Base-by-base conservation (phyloP, 2,888 invertebrate genomes). In the Yponomeuta sedellus region DNA sequence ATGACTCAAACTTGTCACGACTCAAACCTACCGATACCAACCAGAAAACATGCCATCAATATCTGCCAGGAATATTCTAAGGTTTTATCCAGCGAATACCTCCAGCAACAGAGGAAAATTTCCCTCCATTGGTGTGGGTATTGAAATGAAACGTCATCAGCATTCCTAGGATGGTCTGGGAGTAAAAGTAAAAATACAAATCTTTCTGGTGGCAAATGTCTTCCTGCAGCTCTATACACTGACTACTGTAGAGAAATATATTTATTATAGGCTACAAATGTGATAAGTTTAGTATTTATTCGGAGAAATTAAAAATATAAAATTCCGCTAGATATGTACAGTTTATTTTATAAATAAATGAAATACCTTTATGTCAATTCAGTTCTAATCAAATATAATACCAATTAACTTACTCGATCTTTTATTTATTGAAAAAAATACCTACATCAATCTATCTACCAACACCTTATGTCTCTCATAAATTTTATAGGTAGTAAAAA, bases 191-290 rank as follows among this genome's bases (percentile, higher is more conserved):
- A 69, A 64, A 72, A 70, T 69, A 70, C 68, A 69, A 67, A 70
- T 73, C 74, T 72, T 68, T 70, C 67, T 81, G 87, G 88, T 75
- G 90, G 89, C 81, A 75, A 82, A 90, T 77, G 91, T 91, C 90
- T 91, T 91, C 91, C 91, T 88, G 87, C 91, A 91, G 91, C 91
- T 91, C 91, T 91, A 79, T 91, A 91, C 91, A 91, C 91, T 91
- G 91, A 89, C 87, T 90, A 86, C 80, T 83, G 85, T 89, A 90
- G 89, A 84, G 77, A 78, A 65, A 65, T 40, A 57, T 22, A 78
- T 81, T 85, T 83, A 85, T 86, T 63, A 61, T 85, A 89, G 86
- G 87, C 82, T 88, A 89, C 88, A 83, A 75, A 88, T 87, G 90
- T 91, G 89, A 91, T 91, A 88, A 86, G 83, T 82, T 83, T 85